Base-by-base conservation (phyloP, 2,888 invertebrate species). In the Drosophila mettleri region DNA sequence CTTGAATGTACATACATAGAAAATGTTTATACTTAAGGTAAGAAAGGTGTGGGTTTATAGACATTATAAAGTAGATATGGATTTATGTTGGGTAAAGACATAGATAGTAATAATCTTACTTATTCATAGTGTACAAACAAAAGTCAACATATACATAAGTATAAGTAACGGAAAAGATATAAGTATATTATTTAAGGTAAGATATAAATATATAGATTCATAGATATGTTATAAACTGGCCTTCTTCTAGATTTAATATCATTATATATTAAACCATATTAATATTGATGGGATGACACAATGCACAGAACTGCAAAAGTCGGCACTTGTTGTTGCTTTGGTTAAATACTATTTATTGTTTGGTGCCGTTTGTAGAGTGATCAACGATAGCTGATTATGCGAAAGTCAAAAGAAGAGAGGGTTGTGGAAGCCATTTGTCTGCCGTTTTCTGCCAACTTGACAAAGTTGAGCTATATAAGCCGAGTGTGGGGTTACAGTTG, bases 401-500 rank as follows among this genome's bases (percentile, higher is more conserved):
- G 46, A 58, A 65, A 57, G 22, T 5, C 12, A 36, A 52, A 64
- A 41, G 48, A 57, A 55, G 49, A n/a, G 52, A 67, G 55, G 54
- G 53, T 75, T 75, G 78, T 78, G 62, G 41, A 68, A 75, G 73
- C 16, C 41, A 74, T 74, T 74, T 74, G 53, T 12, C 41, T 6
- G n/a, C 12, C 1, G 33, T 20, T 53, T 72, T 69, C 38, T 88
- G 83, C 83, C 49, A 77, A 82, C 62, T 79, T 52, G 55, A 63
- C 83, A 83, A 55, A 79, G 65, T 59, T 43, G 22, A 52, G 62
- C 75, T 88, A 88, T 88, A 88, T 64, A 88, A 82, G 53, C 66
- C 46, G 41, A 33, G 8, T 43, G 16, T 34, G n/a, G 39, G 51
- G 20, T 38, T 46, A 38, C 41, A 27, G 52, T 9, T 65, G 58